Conservation (phyloP, 1,140 invertebrate genomes). For the Bombus superbus region DNA sequence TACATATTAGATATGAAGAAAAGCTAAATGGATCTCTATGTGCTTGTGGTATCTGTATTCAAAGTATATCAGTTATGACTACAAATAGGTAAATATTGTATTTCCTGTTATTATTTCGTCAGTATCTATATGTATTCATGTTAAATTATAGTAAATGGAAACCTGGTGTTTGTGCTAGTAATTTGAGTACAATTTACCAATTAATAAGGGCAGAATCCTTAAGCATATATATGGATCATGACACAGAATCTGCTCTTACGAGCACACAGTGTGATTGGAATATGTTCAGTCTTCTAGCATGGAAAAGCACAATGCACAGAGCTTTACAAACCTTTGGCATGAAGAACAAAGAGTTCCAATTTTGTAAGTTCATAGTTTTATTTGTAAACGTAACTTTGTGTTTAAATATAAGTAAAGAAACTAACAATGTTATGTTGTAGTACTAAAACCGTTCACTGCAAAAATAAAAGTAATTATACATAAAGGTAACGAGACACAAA, state of each 20-base stretch:
- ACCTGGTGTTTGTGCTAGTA: conserved; percentile 85
- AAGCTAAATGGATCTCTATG: conserved; percentile 86
- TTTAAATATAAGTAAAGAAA: not conserved
- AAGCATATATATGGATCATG: conserved; percentile 90
- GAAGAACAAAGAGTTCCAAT: conserved; percentile 89
- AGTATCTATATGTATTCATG: not conserved
- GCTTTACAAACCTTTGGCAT: conserved; percentile 90
- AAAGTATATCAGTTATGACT: conserved; percentile 90
- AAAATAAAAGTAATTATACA: conserved; percentile 93
- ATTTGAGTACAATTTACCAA: conserved; percentile 89
- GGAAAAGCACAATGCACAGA: conserved; percentile 88
- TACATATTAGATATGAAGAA: conserved; percentile 94
- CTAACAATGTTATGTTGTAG: conserved; percentile 75
- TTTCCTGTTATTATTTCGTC: not conserved
- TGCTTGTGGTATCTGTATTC: conserved; percentile 91
- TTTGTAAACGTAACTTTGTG: not conserved
- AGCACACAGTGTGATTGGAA: conserved; percentile 83
- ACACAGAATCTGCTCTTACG: conserved; percentile 81
- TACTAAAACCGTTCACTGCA: conserved; percentile 89
- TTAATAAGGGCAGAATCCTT: conserved; percentile 90
- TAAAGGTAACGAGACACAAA: conserved; percentile 87
- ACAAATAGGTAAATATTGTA: conserved; percentile 87
- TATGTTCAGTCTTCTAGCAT: conserved; percentile 85
- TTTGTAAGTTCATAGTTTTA: conserved; percentile 84
- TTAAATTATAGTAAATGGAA: conserved; percentile 89